These are phyloP conservation scores for Ptyas mucosa DNA, from an alignment of 2,113 vertebrate species.

Conservation along the genomic window DNA sequence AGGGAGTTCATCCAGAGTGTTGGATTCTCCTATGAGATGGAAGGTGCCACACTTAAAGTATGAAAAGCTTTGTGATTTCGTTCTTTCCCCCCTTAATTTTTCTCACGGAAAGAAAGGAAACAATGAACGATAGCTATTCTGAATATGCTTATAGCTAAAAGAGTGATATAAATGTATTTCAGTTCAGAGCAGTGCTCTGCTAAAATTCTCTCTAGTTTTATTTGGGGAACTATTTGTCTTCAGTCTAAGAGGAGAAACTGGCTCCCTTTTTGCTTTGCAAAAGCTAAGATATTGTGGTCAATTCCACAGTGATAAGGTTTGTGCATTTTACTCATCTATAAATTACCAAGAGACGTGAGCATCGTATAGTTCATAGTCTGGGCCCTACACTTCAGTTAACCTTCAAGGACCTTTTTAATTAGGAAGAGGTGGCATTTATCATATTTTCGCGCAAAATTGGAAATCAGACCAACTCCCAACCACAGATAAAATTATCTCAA, in stretches of 20 bases:
- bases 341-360: background rate
- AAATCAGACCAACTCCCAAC: no score
- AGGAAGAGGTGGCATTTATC: background rate
- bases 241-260: background rate
- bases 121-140: conserved; percentile 44
- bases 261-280: background rate
- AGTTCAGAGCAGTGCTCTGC: background rate
- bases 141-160: background rate
- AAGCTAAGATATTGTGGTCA: background rate
- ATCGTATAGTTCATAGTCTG: background rate
- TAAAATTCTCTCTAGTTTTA: background rate
- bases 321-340: background rate
- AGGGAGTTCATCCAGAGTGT: conserved; percentile 63
- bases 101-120: conserved; percentile 49
- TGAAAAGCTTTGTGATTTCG: conserved; percentile 62
- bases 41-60: conserved; percentile 61
- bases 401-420: background rate
- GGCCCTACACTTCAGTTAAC: background rate
- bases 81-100: conserved; percentile 28
- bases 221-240: background rate
- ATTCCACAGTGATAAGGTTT: background rate
- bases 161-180: background rate
- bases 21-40: conserved; percentile 53
- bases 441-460: no score
- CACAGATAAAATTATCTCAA: no score